phyloP scores from a whole-genome alignment of 2,113 vertebrate genomes.

The Sialia sialis region DNA sequence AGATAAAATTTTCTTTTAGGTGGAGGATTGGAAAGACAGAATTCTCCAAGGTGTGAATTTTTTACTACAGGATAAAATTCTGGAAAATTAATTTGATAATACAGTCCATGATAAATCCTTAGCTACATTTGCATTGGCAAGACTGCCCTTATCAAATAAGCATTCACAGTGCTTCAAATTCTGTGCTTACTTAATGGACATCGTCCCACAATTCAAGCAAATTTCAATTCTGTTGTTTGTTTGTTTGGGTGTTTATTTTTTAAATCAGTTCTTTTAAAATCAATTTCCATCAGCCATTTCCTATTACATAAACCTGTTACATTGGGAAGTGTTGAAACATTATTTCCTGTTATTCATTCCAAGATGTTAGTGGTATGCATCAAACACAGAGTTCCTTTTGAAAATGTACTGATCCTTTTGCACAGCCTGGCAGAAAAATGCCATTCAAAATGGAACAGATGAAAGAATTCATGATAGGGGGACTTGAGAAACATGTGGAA shows the following conservation, averaged over 20 bases:
- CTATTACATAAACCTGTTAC: not conserved
- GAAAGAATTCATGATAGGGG: not conserved
- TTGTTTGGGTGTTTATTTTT: not conserved
- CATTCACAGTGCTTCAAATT: not conserved
- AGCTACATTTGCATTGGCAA: not conserved
- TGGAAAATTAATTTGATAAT: not conserved
- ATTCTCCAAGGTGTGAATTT: not conserved
- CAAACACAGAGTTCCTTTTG: not conserved
- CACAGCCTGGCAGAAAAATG: not conserved
- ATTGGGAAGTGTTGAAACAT: not conserved
- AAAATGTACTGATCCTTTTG: not conserved
- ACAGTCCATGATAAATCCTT: not conserved
- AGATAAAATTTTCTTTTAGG: not conserved
- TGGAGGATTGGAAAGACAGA: not conserved
- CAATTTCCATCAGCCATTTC: not conserved
- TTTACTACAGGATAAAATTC: not conserved
- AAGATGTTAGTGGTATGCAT: not conserved
- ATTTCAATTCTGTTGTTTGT: not conserved
- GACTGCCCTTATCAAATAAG: not conserved
- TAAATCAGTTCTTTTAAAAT: not conserved
- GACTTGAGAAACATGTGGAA: not conserved
- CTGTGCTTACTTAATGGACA: not conserved
- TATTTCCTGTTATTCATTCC: not conserved
- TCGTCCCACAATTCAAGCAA: not conserved
- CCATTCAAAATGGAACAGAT: not conserved